phyloP scores from a whole-genome alignment of 2,888 invertebrate genomes.

The Drosophila prolongata region DNA sequence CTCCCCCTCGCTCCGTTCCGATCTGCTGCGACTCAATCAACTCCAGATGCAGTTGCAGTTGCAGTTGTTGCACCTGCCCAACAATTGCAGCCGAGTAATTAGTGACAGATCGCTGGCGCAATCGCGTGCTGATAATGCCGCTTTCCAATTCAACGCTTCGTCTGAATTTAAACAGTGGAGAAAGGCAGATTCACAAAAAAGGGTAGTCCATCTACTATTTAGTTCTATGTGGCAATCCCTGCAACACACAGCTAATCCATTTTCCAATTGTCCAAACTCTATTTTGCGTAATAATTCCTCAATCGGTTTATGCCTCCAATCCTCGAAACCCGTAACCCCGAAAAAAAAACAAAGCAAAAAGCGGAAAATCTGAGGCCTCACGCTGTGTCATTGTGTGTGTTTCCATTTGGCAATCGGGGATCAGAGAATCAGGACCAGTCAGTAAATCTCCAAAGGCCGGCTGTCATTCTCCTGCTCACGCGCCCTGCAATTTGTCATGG shows the following conservation, averaged over 20 bases:
- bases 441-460: slow-evolving; percentile 21
- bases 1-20: slow-evolving; percentile 33
- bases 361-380: slow-evolving; percentile 50
- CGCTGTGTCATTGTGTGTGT: slow-evolving; percentile 62
- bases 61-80: slow-evolving; percentile 55
- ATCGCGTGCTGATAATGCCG: slow-evolving; percentile 74
- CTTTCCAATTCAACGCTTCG: slow-evolving; percentile 67
- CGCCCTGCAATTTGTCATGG: slow-evolving; percentile 68
- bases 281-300: slow-evolving; percentile 74
- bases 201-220: slow-evolving; percentile 7
- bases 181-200: slow-evolving; percentile 26
- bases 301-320: slow-evolving; percentile 59
- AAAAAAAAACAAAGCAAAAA: slow-evolving; percentile 7
- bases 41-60: slow-evolving; percentile 44
- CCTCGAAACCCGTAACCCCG: slow-evolving; percentile 1
- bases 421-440: slow-evolving; percentile 29
- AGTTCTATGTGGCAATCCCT: neutral
- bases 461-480: slow-evolving; percentile 65
- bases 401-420: slow-evolving; percentile 26
- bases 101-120: slow-evolving; percentile 73
- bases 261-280: slow-evolving; percentile 48
- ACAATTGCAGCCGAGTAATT: slow-evolving; percentile 54
- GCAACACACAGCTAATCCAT: slow-evolving; percentile 16
- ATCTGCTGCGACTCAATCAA: slow-evolving; percentile 71
- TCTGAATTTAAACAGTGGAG: slow-evolving; percentile 55